phyloP scores from a whole-genome alignment of 2,888 invertebrate genomes.

The Lucinisca nassula region DNA sequence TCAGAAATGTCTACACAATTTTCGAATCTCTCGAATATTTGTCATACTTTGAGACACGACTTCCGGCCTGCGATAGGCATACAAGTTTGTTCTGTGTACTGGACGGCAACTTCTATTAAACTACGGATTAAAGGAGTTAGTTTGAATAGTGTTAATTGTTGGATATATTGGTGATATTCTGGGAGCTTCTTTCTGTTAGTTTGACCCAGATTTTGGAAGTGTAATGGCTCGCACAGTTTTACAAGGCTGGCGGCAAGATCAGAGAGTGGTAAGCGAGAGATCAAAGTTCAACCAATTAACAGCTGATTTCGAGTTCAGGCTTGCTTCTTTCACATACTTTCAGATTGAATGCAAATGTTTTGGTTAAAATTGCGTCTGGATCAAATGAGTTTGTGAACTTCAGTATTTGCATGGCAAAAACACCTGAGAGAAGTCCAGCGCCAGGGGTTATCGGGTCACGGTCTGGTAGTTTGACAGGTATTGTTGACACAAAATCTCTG shows the following conservation, averaged over 20 bases:
- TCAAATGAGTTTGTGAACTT: background rate
- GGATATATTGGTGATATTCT: slow-evolving; percentile 9
- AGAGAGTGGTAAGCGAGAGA: background rate
- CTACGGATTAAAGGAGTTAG: background rate
- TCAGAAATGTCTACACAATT: slow-evolving; percentile 84
- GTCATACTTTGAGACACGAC: slow-evolving; percentile 87
- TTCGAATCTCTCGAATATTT: slow-evolving; percentile 88
- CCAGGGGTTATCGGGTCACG: slow-evolving; percentile 4
- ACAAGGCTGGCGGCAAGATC: slow-evolving; percentile 3
- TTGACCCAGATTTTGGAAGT: slow-evolving; percentile 57
- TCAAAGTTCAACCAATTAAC: background rate
- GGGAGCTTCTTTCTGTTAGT: background rate
- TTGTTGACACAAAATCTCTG: slow-evolving; percentile 5
- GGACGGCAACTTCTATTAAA: background rate
- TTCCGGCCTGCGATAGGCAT: slow-evolving; percentile 81
- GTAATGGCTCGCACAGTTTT: slow-evolving; percentile 13
- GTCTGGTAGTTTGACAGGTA: slow-evolving; percentile 8
- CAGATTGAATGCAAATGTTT: background rate
- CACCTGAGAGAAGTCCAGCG: background rate
- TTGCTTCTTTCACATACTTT: too few relatives aligned
- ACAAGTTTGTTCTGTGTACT: slow-evolving; percentile 52
- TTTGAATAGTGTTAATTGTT: background rate
- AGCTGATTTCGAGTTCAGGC: background rate
- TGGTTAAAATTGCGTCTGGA: background rate
- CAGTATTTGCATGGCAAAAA: background rate